A percentile compares a stretch with the other conserved stretches of the same genome.
These are phyloP conservation scores for Sebastolobus altivelis DNA, from an alignment of 2,797 vertebrate species.

Conservation along the genomic window DNA sequence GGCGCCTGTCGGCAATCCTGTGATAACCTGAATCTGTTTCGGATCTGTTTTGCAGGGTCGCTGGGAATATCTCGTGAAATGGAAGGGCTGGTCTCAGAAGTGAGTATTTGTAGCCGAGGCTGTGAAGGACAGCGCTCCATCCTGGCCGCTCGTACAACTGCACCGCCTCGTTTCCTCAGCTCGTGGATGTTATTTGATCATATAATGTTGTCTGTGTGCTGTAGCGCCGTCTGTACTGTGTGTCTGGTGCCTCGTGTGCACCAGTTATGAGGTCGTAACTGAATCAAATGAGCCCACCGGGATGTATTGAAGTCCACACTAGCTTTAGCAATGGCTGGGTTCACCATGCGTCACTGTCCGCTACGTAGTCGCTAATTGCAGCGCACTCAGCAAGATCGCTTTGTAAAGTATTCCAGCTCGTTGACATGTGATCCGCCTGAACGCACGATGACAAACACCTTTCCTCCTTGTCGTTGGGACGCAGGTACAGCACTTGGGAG, in stretches of 20 bases:
- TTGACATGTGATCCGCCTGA: not conserved
- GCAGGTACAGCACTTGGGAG: slow-evolving; percentile 98
- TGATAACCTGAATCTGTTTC: slow-evolving; percentile 52
- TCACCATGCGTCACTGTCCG: slow-evolving; percentile 71
- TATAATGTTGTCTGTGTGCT: not conserved
- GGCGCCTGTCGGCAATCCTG: slow-evolving; percentile 39
- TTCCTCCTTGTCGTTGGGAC: slow-evolving; percentile 41
- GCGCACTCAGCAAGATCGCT: slow-evolving; percentile 31
- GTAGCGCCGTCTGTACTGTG: not conserved
- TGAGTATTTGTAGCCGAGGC: slow-evolving; percentile 86
- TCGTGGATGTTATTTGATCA: slow-evolving; percentile 20
- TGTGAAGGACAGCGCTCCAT: slow-evolving; percentile 78
- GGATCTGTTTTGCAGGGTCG: slow-evolving; percentile 90
- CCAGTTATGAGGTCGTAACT: not conserved
- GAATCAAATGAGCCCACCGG: slow-evolving; percentile 1
- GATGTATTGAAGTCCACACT: slow-evolving; percentile 23
- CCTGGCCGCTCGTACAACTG: slow-evolving; percentile 73
- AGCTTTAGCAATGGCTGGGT: slow-evolving; percentile 71
- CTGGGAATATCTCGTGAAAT: slow-evolving; percentile 99
- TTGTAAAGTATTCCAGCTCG: slow-evolving; percentile 18
- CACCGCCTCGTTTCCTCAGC: slow-evolving; percentile 48
- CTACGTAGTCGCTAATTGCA: slow-evolving; percentile 61
- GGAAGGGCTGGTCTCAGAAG: slow-evolving; percentile 99
- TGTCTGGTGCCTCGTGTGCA: not conserved
- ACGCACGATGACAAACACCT: not conserved